Evolutionary conservation across 2,113 vertebrate species (phyloP), one percentile per base, ranked within the genome.

Genomic region (Lucifuga dentata): DNA sequence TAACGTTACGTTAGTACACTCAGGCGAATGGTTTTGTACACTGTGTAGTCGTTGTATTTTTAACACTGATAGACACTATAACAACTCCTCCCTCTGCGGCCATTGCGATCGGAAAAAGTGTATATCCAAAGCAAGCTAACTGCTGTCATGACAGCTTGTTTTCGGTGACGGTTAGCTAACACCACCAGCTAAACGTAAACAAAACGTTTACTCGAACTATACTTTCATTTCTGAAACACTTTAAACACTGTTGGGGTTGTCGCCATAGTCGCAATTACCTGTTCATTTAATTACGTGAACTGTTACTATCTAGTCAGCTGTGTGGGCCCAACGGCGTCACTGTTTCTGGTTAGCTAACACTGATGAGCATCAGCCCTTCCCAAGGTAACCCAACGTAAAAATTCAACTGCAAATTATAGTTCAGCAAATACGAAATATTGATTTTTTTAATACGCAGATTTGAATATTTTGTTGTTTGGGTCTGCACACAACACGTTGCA

Each of bases 271-370:
- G 4, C 15, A 19, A 5, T 11, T 0, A 16, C 0, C 1, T 15
- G 0, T 26, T 6, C 2, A 12, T 66, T 20, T 67, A 21, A 13
- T 56, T 3, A 8, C 7, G 46, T 50, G 15, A 23, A 1, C 44
- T 16, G 13, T 44, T 44, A 20, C 20, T 29, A 7, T 29, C 19
- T 17, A 12, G 23, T 24, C 11, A 43, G 33, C 15, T 36, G 21
- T 59, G 50, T 74, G 10, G 76, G 78, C 78, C 87, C 66, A 77
- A 66, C 60, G 39, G 81, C 85, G 84, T 85, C 84, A 86, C 76
- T 24, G 44, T 73, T 58, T 39, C 23, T 13, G 29, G 61, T 24
- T 58, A 59, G 23, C 41, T 41, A n/a, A 76, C 57, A 40, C 32
- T 36, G 21, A 53, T 36, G 29, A 55, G 45, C 64, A 41, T 61